A percentile compares a stretch with the other conserved stretches of the same genome.
These are phyloP conservation scores for Tyrannus savana DNA, from an alignment of 2,113 vertebrate species.

Conservation along the genomic window DNA sequence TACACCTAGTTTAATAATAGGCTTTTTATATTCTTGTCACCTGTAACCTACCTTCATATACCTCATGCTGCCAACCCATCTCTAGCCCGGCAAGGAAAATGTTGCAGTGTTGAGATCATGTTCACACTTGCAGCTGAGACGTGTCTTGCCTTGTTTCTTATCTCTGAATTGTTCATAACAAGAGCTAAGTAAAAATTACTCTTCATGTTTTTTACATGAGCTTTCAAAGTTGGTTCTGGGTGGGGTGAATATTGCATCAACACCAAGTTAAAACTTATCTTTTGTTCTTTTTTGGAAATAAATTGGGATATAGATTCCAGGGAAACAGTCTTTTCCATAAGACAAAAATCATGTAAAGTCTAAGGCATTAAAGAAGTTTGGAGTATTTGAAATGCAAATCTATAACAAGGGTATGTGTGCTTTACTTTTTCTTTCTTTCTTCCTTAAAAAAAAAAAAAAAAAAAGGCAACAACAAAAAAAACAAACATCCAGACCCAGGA, in stretches of 20 bases:
- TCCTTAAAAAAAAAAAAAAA: not conserved
- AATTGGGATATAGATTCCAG: slow-evolving; percentile 17
- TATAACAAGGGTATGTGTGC: not conserved
- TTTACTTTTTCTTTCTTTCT: not conserved
- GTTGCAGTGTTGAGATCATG: slow-evolving; percentile 9
- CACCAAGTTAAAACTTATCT: slow-evolving; percentile 66
- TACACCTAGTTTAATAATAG: slow-evolving; percentile 54
- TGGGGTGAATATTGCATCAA: slow-evolving; percentile 63
- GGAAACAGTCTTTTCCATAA: not conserved
- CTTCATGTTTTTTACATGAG: slow-evolving; percentile 64
- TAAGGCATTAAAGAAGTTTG: not conserved
- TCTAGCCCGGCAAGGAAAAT: slow-evolving; percentile 52
- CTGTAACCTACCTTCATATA: slow-evolving; percentile 42
- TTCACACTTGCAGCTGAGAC: slow-evolving; percentile 21
- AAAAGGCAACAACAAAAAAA: not conserved
- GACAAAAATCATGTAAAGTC: not conserved
- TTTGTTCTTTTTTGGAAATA: slow-evolving; percentile 57
- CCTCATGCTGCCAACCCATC: slow-evolving; percentile 14
- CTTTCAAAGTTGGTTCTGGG: slow-evolving; percentile 65
- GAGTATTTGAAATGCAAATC: not conserved
- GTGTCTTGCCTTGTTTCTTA: slow-evolving; percentile 45
- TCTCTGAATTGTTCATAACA: slow-evolving; percentile 60
- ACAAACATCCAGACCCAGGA: not conserved
- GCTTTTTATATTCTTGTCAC: slow-evolving; percentile 39
- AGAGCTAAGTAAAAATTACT: slow-evolving; percentile 50